Base-by-base conservation (phyloP, 2,888 invertebrate genomes). In the Calliphora vomitoria region DNA sequence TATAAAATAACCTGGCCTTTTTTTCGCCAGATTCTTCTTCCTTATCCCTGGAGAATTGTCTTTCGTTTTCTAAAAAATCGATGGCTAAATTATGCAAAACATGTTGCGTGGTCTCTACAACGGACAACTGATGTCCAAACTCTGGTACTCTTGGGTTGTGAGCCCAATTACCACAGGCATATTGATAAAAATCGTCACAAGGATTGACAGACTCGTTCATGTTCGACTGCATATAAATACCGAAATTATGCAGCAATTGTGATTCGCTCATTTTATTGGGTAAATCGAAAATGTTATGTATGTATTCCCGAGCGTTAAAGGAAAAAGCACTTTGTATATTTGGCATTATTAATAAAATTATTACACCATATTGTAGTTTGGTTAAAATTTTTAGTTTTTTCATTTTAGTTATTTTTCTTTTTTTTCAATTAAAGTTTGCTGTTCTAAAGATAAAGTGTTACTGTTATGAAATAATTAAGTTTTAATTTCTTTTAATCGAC, bases 171-270 rank as follows among this genome's bases (percentile, higher is more conserved):
- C 92, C 93, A 62, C 92, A 92, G 2, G 93, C 92, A 68, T 89
- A 44, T 44, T 44, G 92, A 69, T 91, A 92, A 80, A 92, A 92
- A 85, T 92, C 92, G 89, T 93, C 93, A 50, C 92, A 92, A 4
- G 92, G 92, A 89, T 91, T 90, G 0, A 92, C 85, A 53, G 90
- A 89, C 11, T 85, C 89, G 66, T 92, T 92, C 91, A 92, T 92
- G 8, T 88, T 90, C 75, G 91, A 89, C 35, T 91, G 13, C 89
- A 93, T 90, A 20, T 92, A 91, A 3, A 89, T 88, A 0, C 90
- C 91, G 85, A 91, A 91, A 5, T 91, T 90, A 5, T 90, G 89
- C 18, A 92, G 82, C 38, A 92, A 78, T 18, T 92, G 92, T 71
- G 90, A 90, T 38, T 89, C 89, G 15, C 86, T 88, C 15, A 88